Evolutionary conservation across 2,113 vertebrate genomes (phyloP).

Genomic region (Copsychus sechellarum): DNA sequence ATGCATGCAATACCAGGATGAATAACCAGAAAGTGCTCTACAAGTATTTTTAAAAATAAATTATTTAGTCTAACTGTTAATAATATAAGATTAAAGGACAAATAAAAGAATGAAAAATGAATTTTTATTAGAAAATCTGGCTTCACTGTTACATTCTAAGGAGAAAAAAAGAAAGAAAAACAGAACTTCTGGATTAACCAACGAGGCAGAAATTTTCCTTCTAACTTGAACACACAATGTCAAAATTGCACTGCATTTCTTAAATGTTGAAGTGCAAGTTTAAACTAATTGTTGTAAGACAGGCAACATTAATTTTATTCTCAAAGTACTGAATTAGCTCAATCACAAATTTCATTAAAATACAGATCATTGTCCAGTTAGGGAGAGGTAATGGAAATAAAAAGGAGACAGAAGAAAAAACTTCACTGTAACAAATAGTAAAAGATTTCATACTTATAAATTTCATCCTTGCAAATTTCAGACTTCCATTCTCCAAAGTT

Average conservation of each 20-base stretch:
- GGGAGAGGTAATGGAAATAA: neutral
- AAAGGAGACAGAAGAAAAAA: neutral
- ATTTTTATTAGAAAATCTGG: neutral
- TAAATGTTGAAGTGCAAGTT: neutral
- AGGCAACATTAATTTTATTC: neutral
- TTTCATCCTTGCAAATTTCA: neutral
- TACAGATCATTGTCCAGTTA: neutral
- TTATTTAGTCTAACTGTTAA: neutral
- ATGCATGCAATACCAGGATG: neutral
- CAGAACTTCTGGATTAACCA: neutral
- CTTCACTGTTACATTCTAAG: neutral
- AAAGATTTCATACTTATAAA: neutral
- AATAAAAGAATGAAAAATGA: neutral
- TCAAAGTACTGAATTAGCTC: neutral
- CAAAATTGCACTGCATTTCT: neutral
- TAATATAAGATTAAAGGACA: neutral
- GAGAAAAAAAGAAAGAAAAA: neutral
- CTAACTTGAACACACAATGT: neutral
- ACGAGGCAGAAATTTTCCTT: neutral
- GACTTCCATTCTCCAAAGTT: neutral
- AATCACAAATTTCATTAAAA: neutral
- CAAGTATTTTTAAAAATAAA: neutral
- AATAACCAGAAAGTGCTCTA: neutral
- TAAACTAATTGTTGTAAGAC: neutral
- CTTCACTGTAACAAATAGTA: neutral